These are phyloP conservation scores for Chironomus striatipennis DNA, from an alignment of 1,140 invertebrate genomes.

Conservation along the genomic window DNA sequence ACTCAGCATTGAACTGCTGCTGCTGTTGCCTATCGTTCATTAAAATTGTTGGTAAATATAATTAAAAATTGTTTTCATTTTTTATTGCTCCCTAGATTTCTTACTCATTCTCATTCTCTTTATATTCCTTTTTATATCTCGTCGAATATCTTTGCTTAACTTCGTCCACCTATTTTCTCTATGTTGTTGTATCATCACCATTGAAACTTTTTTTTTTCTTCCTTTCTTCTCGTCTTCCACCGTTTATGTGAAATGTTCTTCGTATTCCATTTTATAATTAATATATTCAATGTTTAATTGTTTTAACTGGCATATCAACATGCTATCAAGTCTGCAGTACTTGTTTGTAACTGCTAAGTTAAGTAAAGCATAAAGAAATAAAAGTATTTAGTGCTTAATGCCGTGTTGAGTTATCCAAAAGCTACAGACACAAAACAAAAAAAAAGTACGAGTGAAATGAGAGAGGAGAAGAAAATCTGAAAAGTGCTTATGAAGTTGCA, in stretches of 20 bases:
- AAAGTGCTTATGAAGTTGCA: conserved; percentile 8
- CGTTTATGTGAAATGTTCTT: no score
- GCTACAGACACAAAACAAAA: no score
- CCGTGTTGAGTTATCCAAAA: no score
- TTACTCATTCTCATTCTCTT: not conserved
- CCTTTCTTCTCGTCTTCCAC: no score
- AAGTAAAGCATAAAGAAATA: no score
- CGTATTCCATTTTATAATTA: not conserved
- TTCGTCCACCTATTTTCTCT: not conserved
- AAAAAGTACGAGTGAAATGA: not conserved
- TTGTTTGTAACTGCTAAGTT: no score
- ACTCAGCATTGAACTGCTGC: not conserved
- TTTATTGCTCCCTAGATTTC: not conserved
- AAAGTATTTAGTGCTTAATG: no score
- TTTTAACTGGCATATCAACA: conserved; percentile 23
- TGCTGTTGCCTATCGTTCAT: no score
- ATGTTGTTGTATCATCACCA: no score
- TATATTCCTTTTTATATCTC: not conserved
- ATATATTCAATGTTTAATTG: conserved; percentile 23
- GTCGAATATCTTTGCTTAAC: no score
- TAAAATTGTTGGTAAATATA: not conserved
- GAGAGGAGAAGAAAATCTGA: not conserved
- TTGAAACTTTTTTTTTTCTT: no score
- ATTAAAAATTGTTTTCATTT: not conserved
- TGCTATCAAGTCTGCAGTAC: not conserved